Conservation (phyloP, 2,888 invertebrate genomes). For the Elmis aenea region DNA sequence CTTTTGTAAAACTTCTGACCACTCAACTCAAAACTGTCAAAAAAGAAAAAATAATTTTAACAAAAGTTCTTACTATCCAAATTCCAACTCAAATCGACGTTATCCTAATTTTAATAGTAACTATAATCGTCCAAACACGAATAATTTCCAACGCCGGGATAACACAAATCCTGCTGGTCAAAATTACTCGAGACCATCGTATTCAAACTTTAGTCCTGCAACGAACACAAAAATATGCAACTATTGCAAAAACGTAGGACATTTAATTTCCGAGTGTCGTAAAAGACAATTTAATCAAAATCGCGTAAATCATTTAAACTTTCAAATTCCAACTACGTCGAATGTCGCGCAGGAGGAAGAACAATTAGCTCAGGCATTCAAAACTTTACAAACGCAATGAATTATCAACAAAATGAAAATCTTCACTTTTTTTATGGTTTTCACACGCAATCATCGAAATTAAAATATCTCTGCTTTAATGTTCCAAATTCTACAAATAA, state of each 20-base stretch:
- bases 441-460: no score
- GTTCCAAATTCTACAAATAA: no score
- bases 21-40: slow-evolving; percentile 5
- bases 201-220: no score
- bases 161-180: no score
- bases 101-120: not conserved
- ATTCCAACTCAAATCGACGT: not conserved
- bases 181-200: no score
- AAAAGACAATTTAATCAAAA: slow-evolving; percentile 1
- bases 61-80: no score
- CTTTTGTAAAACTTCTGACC: slow-evolving; percentile 9
- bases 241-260: slow-evolving; percentile 13
- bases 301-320: slow-evolving; percentile 8
- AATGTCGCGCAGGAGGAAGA: slow-evolving; percentile 7
- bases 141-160: no score
- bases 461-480: no score
- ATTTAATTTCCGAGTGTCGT: slow-evolving; percentile 8
- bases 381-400: no score
- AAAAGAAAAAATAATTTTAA: slow-evolving; percentile 2
- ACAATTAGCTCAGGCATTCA: slow-evolving; percentile 6
- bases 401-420: no score
- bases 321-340: not conserved
- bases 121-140: no score
- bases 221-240: slow-evolving; percentile 13
- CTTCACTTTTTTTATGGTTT: no score